These are phyloP conservation scores for Enchytraeus crypticus DNA, from an alignment of 2,888 invertebrate species.

Conservation along the genomic window DNA sequence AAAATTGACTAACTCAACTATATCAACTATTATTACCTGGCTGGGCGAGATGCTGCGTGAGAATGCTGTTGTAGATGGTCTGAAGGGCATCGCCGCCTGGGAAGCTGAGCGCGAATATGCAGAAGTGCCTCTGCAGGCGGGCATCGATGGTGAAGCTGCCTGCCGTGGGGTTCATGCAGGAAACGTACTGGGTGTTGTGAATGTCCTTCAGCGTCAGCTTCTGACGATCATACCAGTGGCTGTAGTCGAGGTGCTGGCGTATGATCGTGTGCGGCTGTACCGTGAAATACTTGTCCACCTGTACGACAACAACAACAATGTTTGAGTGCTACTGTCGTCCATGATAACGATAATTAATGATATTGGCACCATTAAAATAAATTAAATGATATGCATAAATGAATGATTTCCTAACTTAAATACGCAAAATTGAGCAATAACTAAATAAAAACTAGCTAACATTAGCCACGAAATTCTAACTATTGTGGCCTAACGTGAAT, in stretches of 20 bases:
- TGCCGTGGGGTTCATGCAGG: conserved; percentile 96
- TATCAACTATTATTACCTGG: not conserved
- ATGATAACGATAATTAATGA: too few relatives aligned
- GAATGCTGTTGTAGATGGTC: conserved; percentile 77
- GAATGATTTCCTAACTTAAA: too few relatives aligned
- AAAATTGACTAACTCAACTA: not conserved
- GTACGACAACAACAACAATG: conserved; percentile 6
- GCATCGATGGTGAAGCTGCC: conserved; percentile 95
- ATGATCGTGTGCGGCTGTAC: conserved; percentile 93
- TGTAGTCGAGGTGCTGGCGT: conserved; percentile 87
- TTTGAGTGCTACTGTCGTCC: too few relatives aligned
- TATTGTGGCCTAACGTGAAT: too few relatives aligned
- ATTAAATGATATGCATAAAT: too few relatives aligned
- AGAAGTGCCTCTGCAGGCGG: conserved; percentile 63
- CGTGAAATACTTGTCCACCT: conserved; percentile 82
- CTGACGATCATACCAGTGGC: conserved; percentile 90
- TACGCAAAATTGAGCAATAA: too few relatives aligned
- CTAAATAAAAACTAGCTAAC: too few relatives aligned
- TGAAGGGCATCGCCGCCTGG: conserved; percentile 73
- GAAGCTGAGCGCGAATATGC: conserved; percentile 59
- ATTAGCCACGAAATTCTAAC: too few relatives aligned
- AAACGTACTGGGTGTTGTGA: conserved; percentile 90
- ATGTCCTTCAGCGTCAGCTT: conserved; percentile 84
- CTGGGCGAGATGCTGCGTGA: conserved; percentile 51
- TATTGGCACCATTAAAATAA: too few relatives aligned